Conservation (phyloP, 1,140 invertebrate species). For the Dryas iulia region DNA sequence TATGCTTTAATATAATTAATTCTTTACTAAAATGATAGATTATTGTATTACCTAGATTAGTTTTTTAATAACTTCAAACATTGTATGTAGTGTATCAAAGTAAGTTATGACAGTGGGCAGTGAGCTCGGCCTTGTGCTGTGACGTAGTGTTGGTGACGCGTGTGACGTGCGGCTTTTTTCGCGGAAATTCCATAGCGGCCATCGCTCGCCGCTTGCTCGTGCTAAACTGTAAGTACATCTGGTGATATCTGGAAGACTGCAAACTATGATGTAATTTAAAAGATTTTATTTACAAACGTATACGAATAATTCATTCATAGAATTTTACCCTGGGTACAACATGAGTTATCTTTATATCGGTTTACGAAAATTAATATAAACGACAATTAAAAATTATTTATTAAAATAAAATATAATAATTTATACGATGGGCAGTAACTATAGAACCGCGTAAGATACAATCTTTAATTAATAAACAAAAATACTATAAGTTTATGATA, state of each 20-base stretch:
- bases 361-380: too few relatives aligned
- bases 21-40: not conserved
- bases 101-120: not conserved
- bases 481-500: not conserved
- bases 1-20: not conserved
- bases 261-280: slow-evolving; percentile 15
- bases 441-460: too few relatives aligned
- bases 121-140: slow-evolving; percentile 62
- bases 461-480: not conserved
- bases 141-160: slow-evolving; percentile 49
- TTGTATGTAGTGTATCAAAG: not conserved
- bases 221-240: not conserved
- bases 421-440: too few relatives aligned
- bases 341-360: too few relatives aligned
- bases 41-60: not conserved
- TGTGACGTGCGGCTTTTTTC: slow-evolving; percentile 71
- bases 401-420: too few relatives aligned
- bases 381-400: too few relatives aligned
- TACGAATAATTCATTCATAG: too few relatives aligned
- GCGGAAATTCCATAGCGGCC: slow-evolving; percentile 72
- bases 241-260: slow-evolving; percentile 6
- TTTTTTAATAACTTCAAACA: not conserved
- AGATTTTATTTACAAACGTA: too few relatives aligned
- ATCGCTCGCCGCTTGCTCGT: slow-evolving; percentile 47
- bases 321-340: too few relatives aligned